Evolutionary conservation across 2,888 invertebrate genomes (phyloP).

Genomic region (Spatulosminthurus flaviceps): DNA sequence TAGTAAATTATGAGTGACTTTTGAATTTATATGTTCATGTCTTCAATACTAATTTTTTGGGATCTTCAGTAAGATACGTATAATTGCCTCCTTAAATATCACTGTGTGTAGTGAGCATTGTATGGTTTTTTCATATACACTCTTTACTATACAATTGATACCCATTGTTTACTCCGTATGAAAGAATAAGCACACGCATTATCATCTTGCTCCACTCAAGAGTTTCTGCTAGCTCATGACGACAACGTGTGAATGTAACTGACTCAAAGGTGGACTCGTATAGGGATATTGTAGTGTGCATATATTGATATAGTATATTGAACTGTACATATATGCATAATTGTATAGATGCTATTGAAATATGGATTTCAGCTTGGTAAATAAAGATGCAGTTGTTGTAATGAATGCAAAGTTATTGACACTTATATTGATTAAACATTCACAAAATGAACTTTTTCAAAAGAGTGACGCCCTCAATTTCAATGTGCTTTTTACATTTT

Average conservation of each 20-base stretch:
- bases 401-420: slow-evolving; percentile 18
- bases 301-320: not conserved
- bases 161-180: slow-evolving; percentile 3
- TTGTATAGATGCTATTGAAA: not conserved
- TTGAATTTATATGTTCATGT: not conserved
- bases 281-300: too few relatives aligned
- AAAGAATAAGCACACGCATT: not conserved
- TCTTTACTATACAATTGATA: not conserved
- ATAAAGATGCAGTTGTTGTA: not conserved
- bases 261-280: too few relatives aligned
- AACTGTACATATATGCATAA: not conserved
- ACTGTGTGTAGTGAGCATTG: not conserved
- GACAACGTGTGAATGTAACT: too few relatives aligned
- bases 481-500: too few relatives aligned
- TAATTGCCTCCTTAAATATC: not conserved
- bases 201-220: too few relatives aligned
- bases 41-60: slow-evolving; percentile 9
- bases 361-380: not conserved
- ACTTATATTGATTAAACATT: slow-evolving; percentile 18
- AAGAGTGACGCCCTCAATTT: too few relatives aligned
- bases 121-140: not conserved
- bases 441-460: not conserved
- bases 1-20: not conserved
- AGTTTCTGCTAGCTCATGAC: too few relatives aligned
- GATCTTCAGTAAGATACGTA: not conserved